These are phyloP conservation scores for Larimichthys polyactis DNA, from an alignment of 2,113 vertebrate species.

Conservation along the genomic window DNA sequence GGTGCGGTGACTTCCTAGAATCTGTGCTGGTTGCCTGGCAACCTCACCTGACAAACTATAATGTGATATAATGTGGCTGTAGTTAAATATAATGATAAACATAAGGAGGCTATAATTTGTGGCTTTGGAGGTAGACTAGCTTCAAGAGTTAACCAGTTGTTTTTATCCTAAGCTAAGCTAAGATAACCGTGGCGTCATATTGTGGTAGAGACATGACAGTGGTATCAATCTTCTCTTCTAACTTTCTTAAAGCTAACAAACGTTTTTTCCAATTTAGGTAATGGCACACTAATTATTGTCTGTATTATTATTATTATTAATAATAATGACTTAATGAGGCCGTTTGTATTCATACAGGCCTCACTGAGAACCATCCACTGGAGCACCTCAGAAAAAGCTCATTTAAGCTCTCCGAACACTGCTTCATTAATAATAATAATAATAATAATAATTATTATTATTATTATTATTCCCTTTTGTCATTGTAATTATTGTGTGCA, in stretches of 20 bases:
- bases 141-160: neutral
- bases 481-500: no score
- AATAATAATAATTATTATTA: no score
- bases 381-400: conserved; percentile 49
- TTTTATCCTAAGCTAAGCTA: neutral
- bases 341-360: conserved; percentile 67
- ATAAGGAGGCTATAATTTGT: neutral
- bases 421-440: conserved; percentile 27
- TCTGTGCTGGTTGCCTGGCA: neutral
- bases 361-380: conserved; percentile 46
- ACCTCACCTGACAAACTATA: neutral
- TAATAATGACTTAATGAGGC: conserved; percentile 61
- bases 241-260: neutral
- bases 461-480: no score
- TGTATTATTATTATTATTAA: no score
- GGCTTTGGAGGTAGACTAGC: neutral
- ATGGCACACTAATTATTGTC: no score
- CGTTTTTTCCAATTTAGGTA: neutral
- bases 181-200: neutral
- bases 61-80: neutral
- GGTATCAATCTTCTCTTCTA: neutral
- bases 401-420: conserved; percentile 24
- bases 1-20: neutral
- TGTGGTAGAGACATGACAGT: neutral
- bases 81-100: no score